These are phyloP conservation scores for Halichondria panicea DNA, from an alignment of 37 sponge, comb jelly and placozoan species.

Conservation along the genomic window DNA sequence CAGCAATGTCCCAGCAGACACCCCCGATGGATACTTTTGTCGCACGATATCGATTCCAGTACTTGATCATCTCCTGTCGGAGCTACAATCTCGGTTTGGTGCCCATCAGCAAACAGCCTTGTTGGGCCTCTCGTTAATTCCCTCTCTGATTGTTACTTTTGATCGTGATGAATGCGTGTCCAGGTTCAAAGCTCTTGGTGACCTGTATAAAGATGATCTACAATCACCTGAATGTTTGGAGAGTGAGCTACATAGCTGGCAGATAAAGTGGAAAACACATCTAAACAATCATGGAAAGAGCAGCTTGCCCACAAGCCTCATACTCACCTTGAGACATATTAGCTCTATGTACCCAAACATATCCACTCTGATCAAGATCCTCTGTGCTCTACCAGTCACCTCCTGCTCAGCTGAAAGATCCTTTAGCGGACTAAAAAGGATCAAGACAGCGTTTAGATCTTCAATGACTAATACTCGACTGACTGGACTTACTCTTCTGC, in stretches of 20 bases:
- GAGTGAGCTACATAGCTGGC: conserved; percentile 2
- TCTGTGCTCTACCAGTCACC: background rate
- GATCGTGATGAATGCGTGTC: background rate
- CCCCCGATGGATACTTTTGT: too few species aligned
- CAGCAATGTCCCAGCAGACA: too few species aligned
- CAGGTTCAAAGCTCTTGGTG: background rate
- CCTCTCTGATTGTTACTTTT: background rate
- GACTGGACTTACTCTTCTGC: background rate
- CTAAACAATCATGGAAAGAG: background rate
- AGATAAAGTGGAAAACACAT: background rate
- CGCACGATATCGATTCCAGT: too few species aligned
- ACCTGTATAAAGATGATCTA: background rate
- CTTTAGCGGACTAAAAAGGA: background rate
- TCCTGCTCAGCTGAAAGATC: background rate
- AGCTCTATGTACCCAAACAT: background rate
- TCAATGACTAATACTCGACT: background rate
- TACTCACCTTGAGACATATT: background rate
- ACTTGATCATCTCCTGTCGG: too few species aligned
- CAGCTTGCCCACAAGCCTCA: conserved; percentile 2
- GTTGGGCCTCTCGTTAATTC: too few species aligned
- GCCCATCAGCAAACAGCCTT: too few species aligned
- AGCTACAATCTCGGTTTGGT: too few species aligned
- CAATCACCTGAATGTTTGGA: background rate
- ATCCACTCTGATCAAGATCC: background rate
- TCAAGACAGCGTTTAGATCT: background rate